phyloP scores from a whole-genome alignment of 2,113 vertebrate genomes.

The Forbesichthys agassizii region DNA sequence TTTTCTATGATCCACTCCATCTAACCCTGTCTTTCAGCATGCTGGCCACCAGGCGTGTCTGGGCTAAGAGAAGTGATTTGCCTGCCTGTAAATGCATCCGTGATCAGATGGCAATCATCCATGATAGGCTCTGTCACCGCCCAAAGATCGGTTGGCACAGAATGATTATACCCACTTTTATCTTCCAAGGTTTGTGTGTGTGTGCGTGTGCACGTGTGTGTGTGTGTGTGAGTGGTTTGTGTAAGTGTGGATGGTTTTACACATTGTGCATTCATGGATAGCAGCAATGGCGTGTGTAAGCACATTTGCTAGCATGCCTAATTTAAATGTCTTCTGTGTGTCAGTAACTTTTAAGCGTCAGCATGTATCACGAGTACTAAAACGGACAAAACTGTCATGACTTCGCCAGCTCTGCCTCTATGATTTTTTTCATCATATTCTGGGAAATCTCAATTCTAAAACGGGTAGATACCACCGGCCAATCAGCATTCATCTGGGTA shows the following conservation, averaged over 20 bases:
- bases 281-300: too few relatives aligned
- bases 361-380: too few relatives aligned
- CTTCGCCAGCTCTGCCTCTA: too few relatives aligned
- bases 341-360: too few relatives aligned
- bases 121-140: not conserved
- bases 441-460: too few relatives aligned
- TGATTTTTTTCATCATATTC: too few relatives aligned
- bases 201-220: conserved; percentile 1
- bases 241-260: not conserved
- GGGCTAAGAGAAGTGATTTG: not conserved
- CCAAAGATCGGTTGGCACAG: too few relatives aligned
- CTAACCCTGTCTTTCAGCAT: conserved; percentile 32
- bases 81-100: conserved; percentile 17
- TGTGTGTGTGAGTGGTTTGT: not conserved
- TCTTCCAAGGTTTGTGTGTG: not conserved
- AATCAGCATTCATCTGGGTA: too few relatives aligned
- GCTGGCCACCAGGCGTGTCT: conserved; percentile 27
- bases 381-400: too few relatives aligned
- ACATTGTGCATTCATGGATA: not conserved
- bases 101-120: conserved; percentile 11
- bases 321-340: not conserved
- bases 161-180: too few relatives aligned
- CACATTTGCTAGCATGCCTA: not conserved
- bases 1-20: conserved; percentile 44
- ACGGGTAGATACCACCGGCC: too few relatives aligned